Conservation (phyloP, 2,888 invertebrate species). For the Limnephilus auricula region DNA sequence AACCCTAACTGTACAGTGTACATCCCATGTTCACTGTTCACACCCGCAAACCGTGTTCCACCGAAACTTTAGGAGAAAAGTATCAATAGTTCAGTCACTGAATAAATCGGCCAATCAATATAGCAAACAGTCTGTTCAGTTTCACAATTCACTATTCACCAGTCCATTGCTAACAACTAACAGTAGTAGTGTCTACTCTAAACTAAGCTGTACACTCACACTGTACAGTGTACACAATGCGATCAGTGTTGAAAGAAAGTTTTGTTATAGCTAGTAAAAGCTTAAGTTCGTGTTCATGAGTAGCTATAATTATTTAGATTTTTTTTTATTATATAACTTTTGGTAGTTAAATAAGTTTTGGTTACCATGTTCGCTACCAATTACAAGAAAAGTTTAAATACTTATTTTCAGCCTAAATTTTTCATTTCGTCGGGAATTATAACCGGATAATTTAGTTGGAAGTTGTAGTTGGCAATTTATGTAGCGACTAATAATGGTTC, state of each 20-base stretch:
- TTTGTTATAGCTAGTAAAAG: neutral
- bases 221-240: too few relatives aligned
- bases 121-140: neutral
- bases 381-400: neutral
- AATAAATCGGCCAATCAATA: neutral
- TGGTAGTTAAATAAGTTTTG: neutral
- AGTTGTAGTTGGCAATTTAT: neutral
- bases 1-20: neutral
- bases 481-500: constrained; percentile 2
- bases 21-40: neutral
- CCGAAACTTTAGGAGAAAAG: neutral
- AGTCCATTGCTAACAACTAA: neutral
- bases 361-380: neutral
- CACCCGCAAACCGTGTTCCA: constrained; percentile 13
- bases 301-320: neutral
- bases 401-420: neutral
- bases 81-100: neutral
- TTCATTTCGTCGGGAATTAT: neutral
- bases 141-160: neutral
- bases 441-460: neutral
- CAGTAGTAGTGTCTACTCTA: neutral
- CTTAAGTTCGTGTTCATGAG: neutral
- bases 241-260: neutral
- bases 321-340: neutral
- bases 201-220: neutral